Evolutionary conservation across 1,140 invertebrate species (phyloP).

Genomic region (Drosophila arawakana): DNA sequence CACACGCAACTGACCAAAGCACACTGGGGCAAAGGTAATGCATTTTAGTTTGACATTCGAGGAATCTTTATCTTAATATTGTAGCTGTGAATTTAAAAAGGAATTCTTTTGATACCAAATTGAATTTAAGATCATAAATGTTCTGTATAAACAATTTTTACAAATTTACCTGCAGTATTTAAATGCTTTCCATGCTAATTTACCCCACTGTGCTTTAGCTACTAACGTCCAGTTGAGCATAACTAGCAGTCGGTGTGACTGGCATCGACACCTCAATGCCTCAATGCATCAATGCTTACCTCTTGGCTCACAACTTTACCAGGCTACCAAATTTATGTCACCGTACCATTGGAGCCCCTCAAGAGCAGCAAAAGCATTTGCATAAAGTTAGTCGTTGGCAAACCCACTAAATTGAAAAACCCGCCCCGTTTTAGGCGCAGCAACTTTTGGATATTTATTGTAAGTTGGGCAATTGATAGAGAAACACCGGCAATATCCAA

Average conservation of each 20-base stretch:
- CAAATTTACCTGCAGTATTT: neutral
- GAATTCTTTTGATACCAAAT: no score
- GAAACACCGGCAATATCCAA: slow-evolving; percentile 35
- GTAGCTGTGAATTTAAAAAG: no score
- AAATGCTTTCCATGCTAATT: neutral
- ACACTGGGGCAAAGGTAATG: slow-evolving; percentile 38
- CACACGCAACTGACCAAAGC: slow-evolving; percentile 62
- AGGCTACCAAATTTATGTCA: slow-evolving; percentile 28
- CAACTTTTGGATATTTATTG: slow-evolving; percentile 62
- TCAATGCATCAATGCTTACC: neutral
- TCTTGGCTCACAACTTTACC: neutral
- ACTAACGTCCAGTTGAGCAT: slow-evolving; percentile 27
- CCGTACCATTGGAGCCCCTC: slow-evolving; percentile 27
- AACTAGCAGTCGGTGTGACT: slow-evolving; percentile 22
- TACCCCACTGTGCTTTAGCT: slow-evolving; percentile 19
- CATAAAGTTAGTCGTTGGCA: slow-evolving; percentile 55
- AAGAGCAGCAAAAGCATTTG: slow-evolving; percentile 52
- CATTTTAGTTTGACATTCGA: neutral
- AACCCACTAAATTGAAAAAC: slow-evolving; percentile 20
- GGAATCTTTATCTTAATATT: neutral
- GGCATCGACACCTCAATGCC: slow-evolving; percentile 33
- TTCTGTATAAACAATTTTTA: no score
- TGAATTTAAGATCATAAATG: no score
- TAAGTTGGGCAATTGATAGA: slow-evolving; percentile 67
- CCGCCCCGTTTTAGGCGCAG: slow-evolving; percentile 51